Evolutionary conservation across 2,113 vertebrate species (phyloP).

Genomic region (Leiothrix lutea): DNA sequence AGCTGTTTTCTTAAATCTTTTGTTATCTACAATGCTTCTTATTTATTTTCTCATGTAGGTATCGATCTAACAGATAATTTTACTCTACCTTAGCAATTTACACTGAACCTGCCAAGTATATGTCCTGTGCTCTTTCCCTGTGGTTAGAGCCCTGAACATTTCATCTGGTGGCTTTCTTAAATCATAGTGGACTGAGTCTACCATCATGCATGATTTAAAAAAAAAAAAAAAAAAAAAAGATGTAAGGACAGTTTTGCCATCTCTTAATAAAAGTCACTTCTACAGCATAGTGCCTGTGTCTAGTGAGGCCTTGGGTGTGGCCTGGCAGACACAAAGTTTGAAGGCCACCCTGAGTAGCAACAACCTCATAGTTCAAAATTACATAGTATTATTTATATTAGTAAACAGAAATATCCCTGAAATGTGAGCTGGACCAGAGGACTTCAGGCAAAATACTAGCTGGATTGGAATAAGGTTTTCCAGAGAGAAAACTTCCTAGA

Average conservation of each 20-base stretch:
- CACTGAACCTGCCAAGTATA: not conserved
- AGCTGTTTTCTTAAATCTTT: not conserved
- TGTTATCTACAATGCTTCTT: not conserved
- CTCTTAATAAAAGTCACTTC: not conserved
- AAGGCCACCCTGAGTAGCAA: not conserved
- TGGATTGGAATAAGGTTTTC: not conserved
- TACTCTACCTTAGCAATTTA: not conserved
- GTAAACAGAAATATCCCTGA: not conserved
- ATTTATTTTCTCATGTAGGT: not conserved
- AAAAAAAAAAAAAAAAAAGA: not conserved
- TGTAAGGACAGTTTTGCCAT: not conserved
- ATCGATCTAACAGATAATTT: not conserved
- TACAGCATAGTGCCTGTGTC: not conserved
- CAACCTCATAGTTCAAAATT: not conserved
- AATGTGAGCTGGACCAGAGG: not conserved
- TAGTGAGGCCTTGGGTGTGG: not conserved
- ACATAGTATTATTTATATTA: not conserved
- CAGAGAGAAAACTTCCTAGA: not conserved
- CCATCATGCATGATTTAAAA: not conserved
- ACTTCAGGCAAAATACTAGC: not conserved
- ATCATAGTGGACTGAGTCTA: not conserved
- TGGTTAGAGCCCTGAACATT: not conserved
- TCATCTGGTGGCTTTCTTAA: not conserved
- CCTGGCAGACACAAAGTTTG: not conserved
- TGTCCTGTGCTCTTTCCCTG: not conserved